Base-by-base conservation (phyloP, 2,113 vertebrate genomes). In the rat (Rattus norvegicus) region DNA sequence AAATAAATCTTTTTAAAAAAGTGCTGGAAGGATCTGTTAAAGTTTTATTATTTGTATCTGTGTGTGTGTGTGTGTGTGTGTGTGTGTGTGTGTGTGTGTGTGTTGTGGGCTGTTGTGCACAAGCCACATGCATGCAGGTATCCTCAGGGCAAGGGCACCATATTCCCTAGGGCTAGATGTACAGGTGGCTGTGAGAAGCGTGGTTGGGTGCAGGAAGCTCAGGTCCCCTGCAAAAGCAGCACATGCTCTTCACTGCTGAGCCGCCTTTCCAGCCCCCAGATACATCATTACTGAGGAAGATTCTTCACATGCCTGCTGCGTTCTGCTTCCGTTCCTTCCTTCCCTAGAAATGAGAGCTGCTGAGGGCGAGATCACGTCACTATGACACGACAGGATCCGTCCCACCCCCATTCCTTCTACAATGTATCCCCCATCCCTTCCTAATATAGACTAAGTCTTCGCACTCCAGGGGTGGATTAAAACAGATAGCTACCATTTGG, bases 381-480 rank as follows among this genome's bases (percentile, higher is more conserved):
- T 11, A 7, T 39, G 43, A 92, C 5, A 88, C 22, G 70, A 30
- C 1, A 30, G 39, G 77, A 19, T 12, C 1, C 4, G 9, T 16
- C 7, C 54, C 17, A 33, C 79, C 39, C 39, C n/a, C 67, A 19
- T 5, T 83, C 77, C 87, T 61, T 49, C 77, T 16, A 10, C 33
- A 61, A 56, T 0, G 39, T 0, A 0, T 56, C 24, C 56, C 20
- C 39, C n/a, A 83, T 61, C 56, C 5, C 65, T 93, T 96, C 95
- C 96, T 96, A 96, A 96, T 90, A 96, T 69, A 95, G 95, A 88
- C 52, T 5, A 8, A 47, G 10, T 24, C 52, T 85, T 90, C 86
- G 28, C 56, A 16, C 49, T 16, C 2, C 83, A 16, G 9, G 79
- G 36, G 80, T 16, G 80, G 80, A 49, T 76, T 67, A 88, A 93